Conservation (phyloP, 2,888 invertebrate genomes). For the Sabellastarte sp. region DNA sequence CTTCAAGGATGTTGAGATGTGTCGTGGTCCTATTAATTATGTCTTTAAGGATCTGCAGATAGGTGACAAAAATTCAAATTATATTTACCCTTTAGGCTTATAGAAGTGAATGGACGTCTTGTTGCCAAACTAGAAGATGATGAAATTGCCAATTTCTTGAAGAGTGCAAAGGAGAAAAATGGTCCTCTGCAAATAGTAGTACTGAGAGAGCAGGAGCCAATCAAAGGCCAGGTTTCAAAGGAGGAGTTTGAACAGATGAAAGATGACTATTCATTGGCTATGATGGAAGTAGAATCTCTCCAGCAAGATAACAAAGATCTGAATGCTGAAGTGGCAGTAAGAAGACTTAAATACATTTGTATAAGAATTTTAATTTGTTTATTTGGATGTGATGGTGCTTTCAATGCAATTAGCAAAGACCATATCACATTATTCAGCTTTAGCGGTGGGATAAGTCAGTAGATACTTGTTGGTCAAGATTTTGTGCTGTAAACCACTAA, state of each 20-base stretch:
- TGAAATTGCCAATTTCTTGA: background rate
- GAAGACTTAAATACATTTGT: too few species aligned
- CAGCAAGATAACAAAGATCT: slow-evolving; percentile 13
- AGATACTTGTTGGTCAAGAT: too few species aligned
- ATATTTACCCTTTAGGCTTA: background rate
- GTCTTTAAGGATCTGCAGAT: too few species aligned
- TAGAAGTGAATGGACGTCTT: slow-evolving; percentile 7
- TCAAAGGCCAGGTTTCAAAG: background rate
- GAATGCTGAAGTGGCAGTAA: background rate
- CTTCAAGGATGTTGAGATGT: too few species aligned
- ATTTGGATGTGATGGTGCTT: too few species aligned
- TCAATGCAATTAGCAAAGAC: too few species aligned
- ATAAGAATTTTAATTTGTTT: too few species aligned
- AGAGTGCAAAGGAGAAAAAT: background rate
- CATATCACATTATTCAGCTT: too few species aligned
- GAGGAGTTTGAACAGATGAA: slow-evolving; percentile 3
- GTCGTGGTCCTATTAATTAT: too few species aligned
- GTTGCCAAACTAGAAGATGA: slow-evolving; percentile 8
- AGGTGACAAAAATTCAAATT: too few species aligned
- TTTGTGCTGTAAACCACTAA: too few species aligned
- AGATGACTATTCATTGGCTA: slow-evolving; percentile 7
- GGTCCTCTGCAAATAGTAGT: slow-evolving; percentile 4
- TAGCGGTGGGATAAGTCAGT: too few species aligned
- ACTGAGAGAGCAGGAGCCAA: slow-evolving; percentile 2
- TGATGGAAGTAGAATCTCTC: slow-evolving; percentile 9